These are phyloP conservation scores for Acronicta aceris DNA, from an alignment of 2,888 invertebrate species.

Conservation along the genomic window DNA sequence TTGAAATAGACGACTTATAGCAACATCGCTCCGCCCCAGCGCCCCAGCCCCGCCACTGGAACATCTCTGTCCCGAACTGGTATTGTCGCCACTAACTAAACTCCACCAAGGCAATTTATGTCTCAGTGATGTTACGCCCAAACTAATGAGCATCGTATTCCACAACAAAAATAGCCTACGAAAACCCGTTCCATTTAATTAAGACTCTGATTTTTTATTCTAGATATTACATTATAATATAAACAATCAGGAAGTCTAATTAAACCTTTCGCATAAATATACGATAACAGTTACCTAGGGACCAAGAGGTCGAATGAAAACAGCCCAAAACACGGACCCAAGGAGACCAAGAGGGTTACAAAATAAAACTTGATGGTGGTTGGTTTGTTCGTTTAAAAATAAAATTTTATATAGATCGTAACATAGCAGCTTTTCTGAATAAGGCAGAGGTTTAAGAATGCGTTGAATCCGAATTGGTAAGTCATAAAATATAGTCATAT, in stretches of 20 bases:
- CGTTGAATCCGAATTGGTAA: constrained; percentile 31
- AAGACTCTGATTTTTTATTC: constrained; percentile 32
- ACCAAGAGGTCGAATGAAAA: constrained; percentile 54
- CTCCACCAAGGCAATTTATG: constrained; percentile 48
- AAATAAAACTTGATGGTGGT: constrained; percentile 50
- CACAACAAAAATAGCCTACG: constrained; percentile 25
- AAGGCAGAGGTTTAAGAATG: constrained; percentile 30
- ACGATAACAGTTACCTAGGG: constrained; percentile 60
- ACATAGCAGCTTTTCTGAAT: constrained; percentile 36
- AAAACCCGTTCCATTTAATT: constrained; percentile 31
- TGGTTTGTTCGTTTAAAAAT: constrained; percentile 33
- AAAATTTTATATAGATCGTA: constrained; percentile 47
- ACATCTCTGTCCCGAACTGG: constrained; percentile 41
- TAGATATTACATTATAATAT: constrained; percentile 44
- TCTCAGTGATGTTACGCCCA: constrained; percentile 35
- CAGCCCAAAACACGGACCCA: constrained; percentile 55
- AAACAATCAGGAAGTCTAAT: constrained; percentile 57
- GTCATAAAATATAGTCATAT: constrained; percentile 19
- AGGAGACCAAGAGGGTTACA: constrained; percentile 52
- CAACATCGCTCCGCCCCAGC: constrained; percentile 68
- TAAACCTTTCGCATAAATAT: constrained; percentile 65
- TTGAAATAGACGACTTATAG: constrained; percentile 85
- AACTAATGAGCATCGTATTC: constrained; percentile 46
- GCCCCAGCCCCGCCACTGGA: constrained; percentile 30
- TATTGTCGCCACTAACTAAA: constrained; percentile 49